Conservation (phyloP, 2,113 vertebrate species). For the Nothobranchius furzeri region DNA sequence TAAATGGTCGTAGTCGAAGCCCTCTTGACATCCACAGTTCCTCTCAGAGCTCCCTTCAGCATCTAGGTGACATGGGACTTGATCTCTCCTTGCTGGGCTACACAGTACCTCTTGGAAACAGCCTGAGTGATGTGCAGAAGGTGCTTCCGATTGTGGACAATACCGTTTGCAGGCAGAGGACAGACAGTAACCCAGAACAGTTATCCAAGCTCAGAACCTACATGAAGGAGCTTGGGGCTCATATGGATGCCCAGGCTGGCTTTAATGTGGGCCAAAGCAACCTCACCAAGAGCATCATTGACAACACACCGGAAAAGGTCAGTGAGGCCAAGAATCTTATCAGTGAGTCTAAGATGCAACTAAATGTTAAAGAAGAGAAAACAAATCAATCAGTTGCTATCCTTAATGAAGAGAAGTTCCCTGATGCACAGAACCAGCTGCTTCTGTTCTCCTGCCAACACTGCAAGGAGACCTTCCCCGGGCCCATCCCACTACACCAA, state of each 20-base stretch:
- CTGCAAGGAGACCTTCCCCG: slow-evolving; percentile 93
- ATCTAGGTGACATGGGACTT: slow-evolving; percentile 89
- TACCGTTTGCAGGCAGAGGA: slow-evolving; percentile 92
- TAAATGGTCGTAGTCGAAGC: slow-evolving; percentile 89
- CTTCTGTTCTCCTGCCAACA: slow-evolving; percentile 93
- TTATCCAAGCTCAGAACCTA: slow-evolving; percentile 93
- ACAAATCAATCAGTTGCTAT: slow-evolving; percentile 84
- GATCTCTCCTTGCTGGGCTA: slow-evolving; percentile 87
- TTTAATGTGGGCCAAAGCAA: slow-evolving; percentile 90
- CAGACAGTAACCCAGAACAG: slow-evolving; percentile 91
- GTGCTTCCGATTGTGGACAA: slow-evolving; percentile 97
- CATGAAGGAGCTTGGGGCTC: slow-evolving; percentile 91
- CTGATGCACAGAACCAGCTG: slow-evolving; percentile 85
- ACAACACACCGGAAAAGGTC: slow-evolving; percentile 95
- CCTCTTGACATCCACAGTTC: slow-evolving; percentile 87
- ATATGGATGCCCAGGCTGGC: slow-evolving; percentile 84
- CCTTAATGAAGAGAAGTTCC: slow-evolving; percentile 86
- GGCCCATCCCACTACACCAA: slow-evolving; percentile 96
- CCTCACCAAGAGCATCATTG: slow-evolving; percentile 95
- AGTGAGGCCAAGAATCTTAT: slow-evolving; percentile 95
- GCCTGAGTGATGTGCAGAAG: slow-evolving; percentile 92
- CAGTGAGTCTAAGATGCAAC: slow-evolving; percentile 88
- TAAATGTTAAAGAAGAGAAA: slow-evolving; percentile 90
- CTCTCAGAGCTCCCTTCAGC: slow-evolving; percentile 90
- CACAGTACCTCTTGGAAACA: slow-evolving; percentile 81